These are phyloP conservation scores for Rhincodon typus DNA, from an alignment of 2,797 vertebrate genomes.

Conservation along the genomic window DNA sequence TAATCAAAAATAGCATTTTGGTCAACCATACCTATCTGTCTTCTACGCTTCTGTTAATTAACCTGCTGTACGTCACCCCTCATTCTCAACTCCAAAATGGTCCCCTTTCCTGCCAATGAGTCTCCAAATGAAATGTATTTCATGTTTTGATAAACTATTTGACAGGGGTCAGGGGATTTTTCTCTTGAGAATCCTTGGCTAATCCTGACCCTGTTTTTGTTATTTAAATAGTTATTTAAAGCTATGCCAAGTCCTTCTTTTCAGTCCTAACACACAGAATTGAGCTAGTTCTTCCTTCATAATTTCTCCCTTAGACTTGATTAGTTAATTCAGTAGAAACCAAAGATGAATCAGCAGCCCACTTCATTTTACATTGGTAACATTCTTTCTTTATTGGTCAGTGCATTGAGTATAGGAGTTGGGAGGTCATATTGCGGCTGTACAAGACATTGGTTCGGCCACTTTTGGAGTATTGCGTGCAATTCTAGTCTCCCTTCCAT, in stretches of 20 bases:
- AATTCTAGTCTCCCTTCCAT: no score
- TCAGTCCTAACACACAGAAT: not conserved
- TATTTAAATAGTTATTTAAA: not conserved
- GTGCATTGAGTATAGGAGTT: no score
- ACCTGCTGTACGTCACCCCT: not conserved
- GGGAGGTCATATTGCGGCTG: no score
- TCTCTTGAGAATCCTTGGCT: not conserved
- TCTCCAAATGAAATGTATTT: not conserved
- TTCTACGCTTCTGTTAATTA: no score
- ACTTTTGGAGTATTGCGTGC: no score
- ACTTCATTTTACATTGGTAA: not conserved
- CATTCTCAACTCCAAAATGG: no score
- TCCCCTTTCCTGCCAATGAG: not conserved
- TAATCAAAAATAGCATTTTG: no score
- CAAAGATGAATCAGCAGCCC: not conserved
- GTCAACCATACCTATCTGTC: not conserved
- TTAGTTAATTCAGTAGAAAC: not conserved
- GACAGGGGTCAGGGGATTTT: not conserved
- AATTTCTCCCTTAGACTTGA: not conserved
- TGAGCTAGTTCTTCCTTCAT: not conserved
- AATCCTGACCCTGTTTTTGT: not conserved
- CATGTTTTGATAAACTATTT: not conserved
- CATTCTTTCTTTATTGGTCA: no score
- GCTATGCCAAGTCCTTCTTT: not conserved
- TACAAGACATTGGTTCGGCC: no score